phyloP scores from a whole-genome alignment of 35 echinoderm and acorn worm genomes.

The Amphiura filiformis region DNA sequence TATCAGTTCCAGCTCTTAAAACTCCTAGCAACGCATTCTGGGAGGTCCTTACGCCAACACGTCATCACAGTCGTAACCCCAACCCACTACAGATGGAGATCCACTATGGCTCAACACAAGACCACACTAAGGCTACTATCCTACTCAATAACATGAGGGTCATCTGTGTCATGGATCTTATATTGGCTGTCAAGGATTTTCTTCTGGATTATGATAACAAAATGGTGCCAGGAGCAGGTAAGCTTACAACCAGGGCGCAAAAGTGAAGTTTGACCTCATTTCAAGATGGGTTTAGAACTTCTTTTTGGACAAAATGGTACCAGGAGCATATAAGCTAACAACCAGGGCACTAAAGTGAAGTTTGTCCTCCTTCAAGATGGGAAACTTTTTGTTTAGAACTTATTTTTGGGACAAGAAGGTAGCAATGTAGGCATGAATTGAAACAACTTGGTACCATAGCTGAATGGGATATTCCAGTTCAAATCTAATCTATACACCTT shows the following conservation, averaged over 20 bases:
- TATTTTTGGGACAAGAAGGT: too few species aligned
- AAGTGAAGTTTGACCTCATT: too few species aligned
- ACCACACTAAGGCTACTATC: constrained; percentile 66
- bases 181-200: constrained; percentile 91
- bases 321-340: too few species aligned
- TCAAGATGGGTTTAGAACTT: too few species aligned
- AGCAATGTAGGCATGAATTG: too few species aligned
- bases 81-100: constrained; percentile 95
- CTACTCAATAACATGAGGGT: constrained; percentile 98
- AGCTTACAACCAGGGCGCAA: background rate
- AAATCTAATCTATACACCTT: too few species aligned
- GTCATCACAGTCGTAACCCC: constrained; percentile 77
- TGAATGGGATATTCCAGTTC: too few species aligned
- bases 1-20: constrained; percentile 17
- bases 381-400: too few species aligned
- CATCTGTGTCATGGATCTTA: constrained; percentile 81
- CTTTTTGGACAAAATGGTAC: too few species aligned
- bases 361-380: too few species aligned
- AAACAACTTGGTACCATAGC: too few species aligned
- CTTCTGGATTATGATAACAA: constrained; percentile 74
- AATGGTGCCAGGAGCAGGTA: constrained; percentile 15
- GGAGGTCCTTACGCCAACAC: constrained; percentile 84
- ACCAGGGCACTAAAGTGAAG: too few species aligned
- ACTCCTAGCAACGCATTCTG: constrained; percentile 64
- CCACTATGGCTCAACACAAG: constrained; percentile 65